These are phyloP conservation scores for Ciconia boyciana DNA, from an alignment of 2,113 vertebrate genomes.

Conservation along the genomic window DNA sequence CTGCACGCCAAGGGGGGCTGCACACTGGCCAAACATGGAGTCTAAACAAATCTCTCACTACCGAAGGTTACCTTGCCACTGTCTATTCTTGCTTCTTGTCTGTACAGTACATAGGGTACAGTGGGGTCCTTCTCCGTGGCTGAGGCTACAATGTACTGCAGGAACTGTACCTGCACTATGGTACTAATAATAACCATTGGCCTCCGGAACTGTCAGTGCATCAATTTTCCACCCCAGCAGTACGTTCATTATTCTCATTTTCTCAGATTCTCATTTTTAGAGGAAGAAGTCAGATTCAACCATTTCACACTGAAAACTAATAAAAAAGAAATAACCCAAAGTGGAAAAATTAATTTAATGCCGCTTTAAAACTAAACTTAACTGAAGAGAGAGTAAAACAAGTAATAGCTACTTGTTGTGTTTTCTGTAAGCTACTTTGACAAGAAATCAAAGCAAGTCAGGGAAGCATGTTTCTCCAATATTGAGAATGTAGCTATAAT, in stretches of 20 bases:
- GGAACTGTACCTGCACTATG: neutral
- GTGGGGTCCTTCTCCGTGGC: neutral
- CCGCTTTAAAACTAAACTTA: slow-evolving; percentile 20
- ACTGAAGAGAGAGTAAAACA: slow-evolving; percentile 3
- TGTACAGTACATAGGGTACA: neutral
- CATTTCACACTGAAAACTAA: slow-evolving; percentile 7
- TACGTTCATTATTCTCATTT: neutral
- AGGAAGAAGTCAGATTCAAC: neutral
- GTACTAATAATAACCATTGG: neutral
- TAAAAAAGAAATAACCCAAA: neutral
- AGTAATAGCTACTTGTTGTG: slow-evolving; percentile 17
- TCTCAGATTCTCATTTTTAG: neutral
- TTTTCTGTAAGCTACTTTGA: slow-evolving; percentile 36
- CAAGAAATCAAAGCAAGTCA: slow-evolving; percentile 48
- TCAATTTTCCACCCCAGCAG: neutral
- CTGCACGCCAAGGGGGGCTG: neutral
- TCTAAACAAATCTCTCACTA: neutral
- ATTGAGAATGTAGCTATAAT: slow-evolving; percentile 43
- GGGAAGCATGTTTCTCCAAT: slow-evolving; percentile 52
- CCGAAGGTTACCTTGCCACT: accelerated
- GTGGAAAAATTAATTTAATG: slow-evolving; percentile 37
- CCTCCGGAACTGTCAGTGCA: neutral
- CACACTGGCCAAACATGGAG: neutral
- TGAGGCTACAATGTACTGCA: neutral
- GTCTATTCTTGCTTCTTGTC: neutral